Conservation (phyloP, 2,113 vertebrate species). For the Cynopterus brachyotis region DNA sequence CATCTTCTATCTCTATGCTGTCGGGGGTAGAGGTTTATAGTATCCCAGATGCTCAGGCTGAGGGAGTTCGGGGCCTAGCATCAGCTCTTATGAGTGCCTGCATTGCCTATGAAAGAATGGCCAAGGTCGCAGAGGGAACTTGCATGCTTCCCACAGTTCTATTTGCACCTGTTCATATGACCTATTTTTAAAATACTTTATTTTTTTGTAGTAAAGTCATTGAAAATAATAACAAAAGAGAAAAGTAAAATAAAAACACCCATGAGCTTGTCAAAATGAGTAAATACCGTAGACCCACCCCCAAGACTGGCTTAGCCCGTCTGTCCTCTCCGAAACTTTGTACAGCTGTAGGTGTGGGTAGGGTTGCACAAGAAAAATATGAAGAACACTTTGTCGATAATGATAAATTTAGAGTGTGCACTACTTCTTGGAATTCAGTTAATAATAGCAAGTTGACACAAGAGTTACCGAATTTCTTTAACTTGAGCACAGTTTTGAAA, state of each 20-base stretch:
- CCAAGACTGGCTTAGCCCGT: not conserved
- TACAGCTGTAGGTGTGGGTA: not conserved
- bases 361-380: not conserved
- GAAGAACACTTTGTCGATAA: not conserved
- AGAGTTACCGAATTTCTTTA: not conserved
- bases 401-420: not conserved
- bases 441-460: not conserved
- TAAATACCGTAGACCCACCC: conserved; percentile 47
- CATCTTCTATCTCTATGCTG: not conserved
- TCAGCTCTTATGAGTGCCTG: not conserved
- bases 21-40: not conserved
- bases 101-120: not conserved
- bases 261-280: conserved; percentile 71
- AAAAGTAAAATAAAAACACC: conserved; percentile 72
- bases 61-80: not conserved
- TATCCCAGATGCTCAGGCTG: no score
- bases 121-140: not conserved
- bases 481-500: not conserved
- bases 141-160: not conserved
- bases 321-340: not conserved
- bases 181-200: conserved; percentile 74
- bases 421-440: not conserved
- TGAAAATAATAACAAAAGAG: conserved; percentile 66
- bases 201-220: conserved; percentile 73
- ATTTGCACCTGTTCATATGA: not conserved